Conservation (phyloP, 2,888 invertebrate genomes). For the Cryptus armator region DNA sequence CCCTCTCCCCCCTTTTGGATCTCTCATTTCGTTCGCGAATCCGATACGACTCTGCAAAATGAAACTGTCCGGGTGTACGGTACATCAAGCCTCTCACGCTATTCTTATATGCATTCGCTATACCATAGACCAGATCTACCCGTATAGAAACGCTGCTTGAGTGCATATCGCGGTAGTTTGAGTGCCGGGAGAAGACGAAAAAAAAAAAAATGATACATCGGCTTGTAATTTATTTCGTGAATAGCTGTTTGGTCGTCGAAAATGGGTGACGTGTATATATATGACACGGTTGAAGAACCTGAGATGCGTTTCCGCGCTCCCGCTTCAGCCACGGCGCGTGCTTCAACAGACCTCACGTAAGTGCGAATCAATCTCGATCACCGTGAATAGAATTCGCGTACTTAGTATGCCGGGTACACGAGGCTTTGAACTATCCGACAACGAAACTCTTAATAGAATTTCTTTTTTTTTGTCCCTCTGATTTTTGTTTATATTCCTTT, state of each 20-base stretch:
- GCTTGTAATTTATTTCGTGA: conserved; percentile 10
- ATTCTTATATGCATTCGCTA: conserved; percentile 35
- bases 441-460: not conserved
- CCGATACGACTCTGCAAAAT: conserved; percentile 64
- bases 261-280: not conserved
- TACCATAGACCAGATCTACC: not conserved
- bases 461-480: not conserved
- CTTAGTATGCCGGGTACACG: not conserved
- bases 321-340: conserved; percentile 15
- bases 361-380: conserved; percentile 54
- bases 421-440: not conserved
- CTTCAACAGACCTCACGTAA: conserved; percentile 21
- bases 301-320: conserved; percentile 1
- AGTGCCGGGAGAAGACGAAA: conserved; percentile 26
- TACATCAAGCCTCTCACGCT: conserved; percentile 53
- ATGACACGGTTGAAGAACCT: not conserved
- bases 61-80: conserved; percentile 54
- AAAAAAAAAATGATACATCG: conserved; percentile 50
- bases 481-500: not conserved
- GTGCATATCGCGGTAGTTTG: conserved; percentile 55
- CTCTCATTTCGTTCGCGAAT: conserved; percentile 64
- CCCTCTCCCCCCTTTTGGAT: conserved; percentile 13
- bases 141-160: conserved; percentile 31
- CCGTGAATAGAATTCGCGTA: conserved; percentile 31
- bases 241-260: not conserved